Evolutionary conservation across 2,888 invertebrate species (phyloP).

Genomic region (Taphrorychus bicolor): DNA sequence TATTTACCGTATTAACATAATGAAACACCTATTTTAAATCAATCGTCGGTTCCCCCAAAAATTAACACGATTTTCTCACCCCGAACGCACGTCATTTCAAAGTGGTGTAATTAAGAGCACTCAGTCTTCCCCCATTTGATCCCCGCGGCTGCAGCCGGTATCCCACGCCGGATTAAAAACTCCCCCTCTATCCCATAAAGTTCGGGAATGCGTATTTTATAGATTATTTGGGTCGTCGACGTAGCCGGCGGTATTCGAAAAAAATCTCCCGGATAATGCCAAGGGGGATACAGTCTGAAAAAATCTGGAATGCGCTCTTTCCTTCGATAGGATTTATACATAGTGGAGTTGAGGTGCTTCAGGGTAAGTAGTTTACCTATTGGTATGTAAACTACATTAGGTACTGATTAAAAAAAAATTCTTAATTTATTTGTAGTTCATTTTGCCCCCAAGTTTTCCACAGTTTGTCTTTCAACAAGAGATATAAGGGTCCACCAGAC

Average conservation of each 20-base stretch:
- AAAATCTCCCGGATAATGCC: slow-evolving; percentile 20
- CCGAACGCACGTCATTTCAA: slow-evolving; percentile 40
- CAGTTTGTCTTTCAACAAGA: no score
- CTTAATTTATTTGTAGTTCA: no score
- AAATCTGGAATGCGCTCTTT: slow-evolving; percentile 12
- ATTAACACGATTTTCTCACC: slow-evolving; percentile 42
- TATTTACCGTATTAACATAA: not conserved
- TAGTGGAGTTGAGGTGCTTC: no score
- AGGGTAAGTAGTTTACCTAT: no score
- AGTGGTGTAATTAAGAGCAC: slow-evolving; percentile 61
- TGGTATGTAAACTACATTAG: no score
- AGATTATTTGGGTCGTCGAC: slow-evolving; percentile 32
- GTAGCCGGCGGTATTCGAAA: not conserved
- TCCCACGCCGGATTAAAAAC: slow-evolving; percentile 57
- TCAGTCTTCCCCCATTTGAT: slow-evolving; percentile 53
- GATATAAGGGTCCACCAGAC: no score
- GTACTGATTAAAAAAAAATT: no score
- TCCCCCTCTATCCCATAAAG: slow-evolving; percentile 48
- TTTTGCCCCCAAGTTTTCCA: no score
- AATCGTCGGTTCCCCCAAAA: slow-evolving; percentile 13
- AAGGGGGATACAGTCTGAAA: slow-evolving; percentile 1
- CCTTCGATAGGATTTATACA: not conserved
- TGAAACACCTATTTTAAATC: slow-evolving; percentile 4
- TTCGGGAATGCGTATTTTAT: slow-evolving; percentile 48
- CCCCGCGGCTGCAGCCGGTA: slow-evolving; percentile 48